A percentile compares a stretch with the other conserved stretches of the same genome.
Evolutionary conservation across 2,113 vertebrate genomes (phyloP).

Genomic region (Toxotes chatareus): DNA sequence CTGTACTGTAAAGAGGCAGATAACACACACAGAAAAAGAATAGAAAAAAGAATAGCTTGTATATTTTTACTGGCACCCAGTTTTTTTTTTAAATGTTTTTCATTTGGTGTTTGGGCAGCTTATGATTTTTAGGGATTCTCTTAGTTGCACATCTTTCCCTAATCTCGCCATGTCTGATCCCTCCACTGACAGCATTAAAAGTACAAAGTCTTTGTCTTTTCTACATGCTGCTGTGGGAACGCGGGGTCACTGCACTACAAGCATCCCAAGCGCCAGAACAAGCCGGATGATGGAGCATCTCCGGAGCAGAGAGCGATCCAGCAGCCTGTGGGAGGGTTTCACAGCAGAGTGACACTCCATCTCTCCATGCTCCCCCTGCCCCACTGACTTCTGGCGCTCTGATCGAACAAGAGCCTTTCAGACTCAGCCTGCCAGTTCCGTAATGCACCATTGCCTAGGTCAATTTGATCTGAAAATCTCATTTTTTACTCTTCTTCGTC

Average conservation of each 20-base stretch:
- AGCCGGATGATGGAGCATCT: conserved; percentile 71
- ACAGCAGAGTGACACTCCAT: conserved; percentile 76
- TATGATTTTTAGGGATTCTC: neutral
- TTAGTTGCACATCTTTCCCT: conserved; percentile 27
- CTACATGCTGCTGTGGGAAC: conserved; percentile 46
- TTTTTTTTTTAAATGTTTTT: neutral
- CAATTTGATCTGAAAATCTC: conserved; percentile 99
- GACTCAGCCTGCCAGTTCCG: conserved; percentile 98
- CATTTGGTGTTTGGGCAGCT: neutral
- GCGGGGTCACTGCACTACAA: conserved; percentile 77
- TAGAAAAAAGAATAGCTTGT: neutral
- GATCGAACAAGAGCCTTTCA: conserved; percentile 98
- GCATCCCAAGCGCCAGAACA: conserved; percentile 66
- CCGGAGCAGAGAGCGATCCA: conserved; percentile 66
- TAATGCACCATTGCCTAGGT: conserved; percentile 99
- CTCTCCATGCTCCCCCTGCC: conserved; percentile 86
- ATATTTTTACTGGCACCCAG: conserved; percentile 18
- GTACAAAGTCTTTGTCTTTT: conserved; percentile 45
- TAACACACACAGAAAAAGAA: neutral
- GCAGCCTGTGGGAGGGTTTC: conserved; percentile 77
- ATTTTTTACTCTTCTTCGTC: conserved; percentile 97
- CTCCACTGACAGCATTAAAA: conserved; percentile 47
- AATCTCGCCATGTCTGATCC: conserved; percentile 47
- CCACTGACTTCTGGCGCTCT: conserved; percentile 91
- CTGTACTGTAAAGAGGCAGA: conserved; percentile 33